Evolutionary conservation across 2,113 vertebrate species (phyloP).

Genomic region (Psilopsiagon aymara): DNA sequence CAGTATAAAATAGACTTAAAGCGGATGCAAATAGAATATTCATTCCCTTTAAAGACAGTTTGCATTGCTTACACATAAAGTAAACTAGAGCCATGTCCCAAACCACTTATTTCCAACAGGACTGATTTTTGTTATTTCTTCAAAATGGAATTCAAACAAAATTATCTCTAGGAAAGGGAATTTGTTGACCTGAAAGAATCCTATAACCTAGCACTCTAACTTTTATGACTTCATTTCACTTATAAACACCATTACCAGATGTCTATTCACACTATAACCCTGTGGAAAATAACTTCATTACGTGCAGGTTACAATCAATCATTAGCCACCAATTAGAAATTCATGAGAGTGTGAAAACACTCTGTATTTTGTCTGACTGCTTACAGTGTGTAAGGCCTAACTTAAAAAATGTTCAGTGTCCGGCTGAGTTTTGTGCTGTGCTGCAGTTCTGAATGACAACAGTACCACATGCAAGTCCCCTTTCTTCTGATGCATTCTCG

Average conservation of each 20-base stretch:
- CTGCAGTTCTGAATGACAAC: neutral
- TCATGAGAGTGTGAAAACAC: neutral
- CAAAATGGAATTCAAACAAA: slow-evolving; percentile 52
- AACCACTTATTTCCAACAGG: neutral
- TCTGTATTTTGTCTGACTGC: neutral
- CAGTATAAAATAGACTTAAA: neutral
- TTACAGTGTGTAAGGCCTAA: neutral
- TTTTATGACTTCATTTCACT: slow-evolving; percentile 20
- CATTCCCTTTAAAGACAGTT: neutral
- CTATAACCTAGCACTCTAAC: neutral
- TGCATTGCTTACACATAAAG: neutral
- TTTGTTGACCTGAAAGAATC: neutral
- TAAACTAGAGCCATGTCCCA: neutral
- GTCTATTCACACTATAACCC: neutral
- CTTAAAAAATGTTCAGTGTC: neutral
- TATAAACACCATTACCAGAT: slow-evolving; percentile 22
- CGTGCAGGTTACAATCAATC: neutral
- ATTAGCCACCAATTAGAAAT: slow-evolving; percentile 57
- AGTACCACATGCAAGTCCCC: neutral
- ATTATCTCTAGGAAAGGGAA: neutral
- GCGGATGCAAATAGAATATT: neutral
- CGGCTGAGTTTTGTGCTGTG: neutral
- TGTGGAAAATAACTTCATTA: slow-evolving; percentile 29
- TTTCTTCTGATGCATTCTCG: neutral
- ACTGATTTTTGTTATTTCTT: slow-evolving; percentile 1